A percentile compares a stretch with the other conserved stretches of the same genome.
phyloP scores from a whole-genome alignment of 2,888 invertebrate species.

The Microplitis manilae region DNA sequence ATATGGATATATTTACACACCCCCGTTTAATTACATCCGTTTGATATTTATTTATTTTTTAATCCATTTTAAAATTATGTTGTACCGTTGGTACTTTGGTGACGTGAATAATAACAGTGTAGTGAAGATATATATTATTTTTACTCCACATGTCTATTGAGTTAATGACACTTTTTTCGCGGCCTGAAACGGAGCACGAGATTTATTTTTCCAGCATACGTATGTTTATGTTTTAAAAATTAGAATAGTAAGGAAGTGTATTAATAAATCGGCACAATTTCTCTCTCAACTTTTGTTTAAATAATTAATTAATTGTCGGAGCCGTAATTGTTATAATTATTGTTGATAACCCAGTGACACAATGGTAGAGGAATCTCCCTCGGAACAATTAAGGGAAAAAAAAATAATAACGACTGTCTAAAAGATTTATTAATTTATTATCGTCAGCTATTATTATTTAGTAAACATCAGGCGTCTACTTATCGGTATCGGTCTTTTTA shows the following conservation, averaged over 20 bases:
- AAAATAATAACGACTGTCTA: neutral
- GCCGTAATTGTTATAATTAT: neutral
- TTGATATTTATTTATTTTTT: neutral
- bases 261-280: neutral
- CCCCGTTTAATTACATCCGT: neutral
- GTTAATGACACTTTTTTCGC: neutral
- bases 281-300: neutral
- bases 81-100: constrained; percentile 13
- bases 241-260: neutral
- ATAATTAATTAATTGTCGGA: neutral
- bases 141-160: neutral
- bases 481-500: neutral
- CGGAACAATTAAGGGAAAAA: neutral
- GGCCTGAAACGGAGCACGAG: neutral
- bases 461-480: neutral
- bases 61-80: no score
- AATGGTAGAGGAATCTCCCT: neutral
- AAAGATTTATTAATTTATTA: neutral
- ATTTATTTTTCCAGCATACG: neutral
- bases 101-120: constrained; percentile 26
- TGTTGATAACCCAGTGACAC: neutral
- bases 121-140: constrained; percentile 17
- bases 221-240: neutral
- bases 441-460: neutral
- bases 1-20: neutral